phyloP scores from a whole-genome alignment of 2,888 invertebrate species.

The Crossocerus cetratus region DNA sequence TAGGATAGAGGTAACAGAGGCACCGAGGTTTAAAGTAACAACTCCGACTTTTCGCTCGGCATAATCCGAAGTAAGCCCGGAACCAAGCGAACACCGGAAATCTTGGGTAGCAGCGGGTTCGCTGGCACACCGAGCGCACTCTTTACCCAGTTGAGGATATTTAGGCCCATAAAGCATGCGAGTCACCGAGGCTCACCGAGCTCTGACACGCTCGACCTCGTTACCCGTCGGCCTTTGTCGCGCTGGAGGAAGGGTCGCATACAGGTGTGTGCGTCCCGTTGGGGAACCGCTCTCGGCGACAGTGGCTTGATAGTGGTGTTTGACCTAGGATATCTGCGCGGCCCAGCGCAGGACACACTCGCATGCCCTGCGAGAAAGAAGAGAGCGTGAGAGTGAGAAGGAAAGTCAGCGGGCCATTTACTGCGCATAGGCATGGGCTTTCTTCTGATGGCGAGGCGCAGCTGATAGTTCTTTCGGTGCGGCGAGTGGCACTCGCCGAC shows the following conservation, averaged over 20 bases:
- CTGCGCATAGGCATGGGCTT: constrained; percentile 31
- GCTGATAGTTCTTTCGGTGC: constrained; percentile 27
- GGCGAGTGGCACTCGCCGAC: constrained; percentile 11
- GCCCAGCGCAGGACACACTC: too few relatives aligned
- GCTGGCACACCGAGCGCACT: constrained; percentile 22
- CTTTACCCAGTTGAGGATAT: constrained; percentile 52
- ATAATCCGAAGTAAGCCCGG: background rate
- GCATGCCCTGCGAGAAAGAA: too few relatives aligned
- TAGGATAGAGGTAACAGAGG: too few relatives aligned
- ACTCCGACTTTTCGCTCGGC: background rate
- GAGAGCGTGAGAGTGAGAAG: background rate
- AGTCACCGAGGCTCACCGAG: constrained; percentile 23
- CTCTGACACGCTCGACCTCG: constrained; percentile 56
- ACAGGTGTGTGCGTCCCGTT: constrained; percentile 3
- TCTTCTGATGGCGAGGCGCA: constrained; percentile 39
- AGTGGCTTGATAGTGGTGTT: background rate
- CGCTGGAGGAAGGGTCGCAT: constrained; percentile 1
- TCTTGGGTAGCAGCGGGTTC: background rate
- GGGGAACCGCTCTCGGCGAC: background rate
- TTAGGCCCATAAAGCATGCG: constrained; percentile 39
- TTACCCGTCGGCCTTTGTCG: constrained; percentile 37
- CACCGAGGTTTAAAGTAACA: background rate
- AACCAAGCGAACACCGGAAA: background rate
- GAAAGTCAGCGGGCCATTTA: too few relatives aligned
- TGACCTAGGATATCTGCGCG: too few relatives aligned